A percentile compares a stretch with the other conserved stretches of the same genome.
Conservation (phyloP, 2,888 invertebrate species). For the Meiosimyza platycephala region DNA sequence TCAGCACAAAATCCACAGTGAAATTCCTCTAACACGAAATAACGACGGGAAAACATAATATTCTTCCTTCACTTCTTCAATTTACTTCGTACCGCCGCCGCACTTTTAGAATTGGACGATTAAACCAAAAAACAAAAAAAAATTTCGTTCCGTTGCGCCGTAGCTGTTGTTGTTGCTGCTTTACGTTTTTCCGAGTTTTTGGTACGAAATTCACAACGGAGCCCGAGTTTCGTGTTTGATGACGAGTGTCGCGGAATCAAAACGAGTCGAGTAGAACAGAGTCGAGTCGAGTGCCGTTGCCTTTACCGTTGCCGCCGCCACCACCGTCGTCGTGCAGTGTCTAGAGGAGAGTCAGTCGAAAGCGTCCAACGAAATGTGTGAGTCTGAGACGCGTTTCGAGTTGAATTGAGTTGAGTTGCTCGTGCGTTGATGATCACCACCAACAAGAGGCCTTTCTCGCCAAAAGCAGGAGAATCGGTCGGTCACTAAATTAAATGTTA, state of each 20-base stretch:
- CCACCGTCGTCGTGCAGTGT: neutral
- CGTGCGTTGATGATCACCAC: too few relatives aligned
- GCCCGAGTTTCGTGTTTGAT: conserved; percentile 26
- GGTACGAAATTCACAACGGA: conserved; percentile 26
- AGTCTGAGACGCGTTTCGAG: conserved; percentile 18
- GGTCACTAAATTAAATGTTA: neutral
- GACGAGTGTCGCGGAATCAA: too few relatives aligned
- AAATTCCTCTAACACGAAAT: conserved; percentile 7
- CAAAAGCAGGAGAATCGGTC: neutral
- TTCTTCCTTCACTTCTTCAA: neutral
- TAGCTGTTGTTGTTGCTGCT: conserved; percentile 37
- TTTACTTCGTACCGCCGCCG: conserved; percentile 25
- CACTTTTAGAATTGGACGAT: conserved; percentile 1
- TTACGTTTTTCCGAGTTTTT: conserved; percentile 24
- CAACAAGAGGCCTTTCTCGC: neutral
- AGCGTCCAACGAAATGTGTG: neutral
- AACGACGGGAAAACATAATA: conserved; percentile 29
- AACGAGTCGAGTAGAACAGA: conserved; percentile 15
- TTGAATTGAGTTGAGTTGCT: conserved; percentile 23
- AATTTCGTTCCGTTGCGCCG: conserved; percentile 20
- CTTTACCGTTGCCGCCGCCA: neutral
- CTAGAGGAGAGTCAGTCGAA: neutral
- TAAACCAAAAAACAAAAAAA: neutral
- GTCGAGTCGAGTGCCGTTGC: conserved; percentile 6
- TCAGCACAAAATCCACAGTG: conserved; percentile 14